Evolutionary conservation across 2,888 invertebrate species (phyloP), one percentile per base, ranked within the genome.

Genomic region (Nymphalis polychloros): DNA sequence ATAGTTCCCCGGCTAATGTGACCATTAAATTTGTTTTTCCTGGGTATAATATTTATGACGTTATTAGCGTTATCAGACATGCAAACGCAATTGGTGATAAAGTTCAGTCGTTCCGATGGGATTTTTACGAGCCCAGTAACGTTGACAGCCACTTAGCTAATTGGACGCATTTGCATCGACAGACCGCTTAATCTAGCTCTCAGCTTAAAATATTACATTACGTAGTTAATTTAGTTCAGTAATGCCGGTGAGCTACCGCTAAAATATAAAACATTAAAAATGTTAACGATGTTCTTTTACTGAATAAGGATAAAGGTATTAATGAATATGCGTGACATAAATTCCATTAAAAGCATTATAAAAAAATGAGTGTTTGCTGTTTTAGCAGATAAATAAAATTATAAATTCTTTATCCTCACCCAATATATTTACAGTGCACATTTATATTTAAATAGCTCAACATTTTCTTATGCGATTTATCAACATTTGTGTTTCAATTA

Each of bases 161-260:
- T 60, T 60, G 48, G 48, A 23, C 47, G 19, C 60, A 60, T 60
- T 48, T 48, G 27, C 60, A 60, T 60, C 48, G 48, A 27, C 23
- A 16, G 49, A 49, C 35, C 31, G 17, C 48, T 60, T 48, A 47
- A 60, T 60, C 47, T 60, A 60, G 27, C 47, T 19, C 57, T 41
- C 35, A 41, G 35, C 19, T 53, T 57, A 8, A 57, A 57, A 57
- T 19, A 57, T 41, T 13, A 31, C 27, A 57, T 41, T 57, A 41
- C 17, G 19, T 19, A 57, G 57, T 35, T 57, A 57, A 10, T 57
- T 57, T 41, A 57, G 10, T 10, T 19, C 6, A 8, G 8, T 57
- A 41, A 41, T 35, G 1, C 19, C 19, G 41, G 41, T 8, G 19
- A 41, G 8, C 41, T 41, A 6, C 8, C 7, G 35, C 2, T 57